Evolutionary conservation across 2,888 invertebrate genomes (phyloP), one percentile per base, ranked within the genome.

Genomic region (Agrotis segetum): DNA sequence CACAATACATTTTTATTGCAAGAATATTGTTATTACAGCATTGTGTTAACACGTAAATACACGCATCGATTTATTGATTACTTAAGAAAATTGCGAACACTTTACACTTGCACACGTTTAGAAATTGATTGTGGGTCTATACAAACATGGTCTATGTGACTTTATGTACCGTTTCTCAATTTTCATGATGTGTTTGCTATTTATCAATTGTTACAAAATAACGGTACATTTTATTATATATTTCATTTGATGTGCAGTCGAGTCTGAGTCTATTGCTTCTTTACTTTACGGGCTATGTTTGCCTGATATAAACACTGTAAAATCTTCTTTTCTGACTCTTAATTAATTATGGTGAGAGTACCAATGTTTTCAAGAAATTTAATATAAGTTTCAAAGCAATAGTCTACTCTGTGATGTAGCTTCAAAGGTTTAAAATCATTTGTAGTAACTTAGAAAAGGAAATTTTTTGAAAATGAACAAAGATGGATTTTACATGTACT

Each of bases 1-100:
- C 24, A 46, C 59, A 24, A 63, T 73, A 66, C 78, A 79, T 9
- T 56, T 78, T 73, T 59, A 71, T 52, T 67, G 19, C 58, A 63
- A 53, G 47, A 82, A 67, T 55, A 70, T 71, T 61, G 60, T 78
- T 72, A 62, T 59, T 62, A 49, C 34, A 16, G 64, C n/a, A 62
- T 63, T 79, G 73, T 72, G 61, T 73, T 68, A 34, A 58, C 53
- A 50, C 40, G 56, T 59, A 73, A 34, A 62, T 59, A 50, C 40
- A 60, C 56, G 73, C 52, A 34, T 68, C 5, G 47, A n/a, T 77
- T 63, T 66, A 62, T 70, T 65, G 47, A 76, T 61, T 61, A 52
- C 21, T 19, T 21, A 34, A 62, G 58, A 11, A 71, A 77, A 71
- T 66, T 55, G 50, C 16, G 40, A 56, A 55, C n/a, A 50, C 50